Percentiles rank a stretch among this genome's conserved stretches.
Conservation (phyloP, 2,888 invertebrate genomes). For the Oxytorus armatus region DNA sequence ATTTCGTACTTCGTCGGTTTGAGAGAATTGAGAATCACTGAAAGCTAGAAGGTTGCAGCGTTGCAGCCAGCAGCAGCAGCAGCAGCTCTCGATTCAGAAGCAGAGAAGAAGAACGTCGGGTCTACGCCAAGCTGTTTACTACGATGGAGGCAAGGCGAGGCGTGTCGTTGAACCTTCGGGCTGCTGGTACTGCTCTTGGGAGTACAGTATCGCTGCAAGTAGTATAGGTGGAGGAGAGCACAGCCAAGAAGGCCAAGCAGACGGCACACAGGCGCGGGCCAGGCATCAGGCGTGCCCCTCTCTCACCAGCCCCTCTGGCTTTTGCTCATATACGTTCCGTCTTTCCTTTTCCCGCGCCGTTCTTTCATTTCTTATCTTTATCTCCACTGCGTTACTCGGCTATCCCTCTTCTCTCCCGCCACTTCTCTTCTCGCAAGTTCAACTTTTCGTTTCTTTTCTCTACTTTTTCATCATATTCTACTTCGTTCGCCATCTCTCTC, state of each 20-base stretch:
- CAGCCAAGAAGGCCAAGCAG: slow-evolving; percentile 74
- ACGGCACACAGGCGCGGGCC: slow-evolving; percentile 70
- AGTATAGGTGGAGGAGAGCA: no score
- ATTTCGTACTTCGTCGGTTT: slow-evolving; percentile 11
- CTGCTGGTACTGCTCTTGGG: slow-evolving; percentile 61
- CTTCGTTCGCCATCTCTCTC: slow-evolving; percentile 31
- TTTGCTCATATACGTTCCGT: slow-evolving; percentile 64
- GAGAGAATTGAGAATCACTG: slow-evolving; percentile 69
- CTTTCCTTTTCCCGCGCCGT: slow-evolving; percentile 52
- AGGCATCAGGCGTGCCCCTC: slow-evolving; percentile 75
- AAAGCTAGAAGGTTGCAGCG: slow-evolving; percentile 65
- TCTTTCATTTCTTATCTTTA: slow-evolving; percentile 65
- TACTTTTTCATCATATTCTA: slow-evolving; percentile 48
- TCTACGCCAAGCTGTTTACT: slow-evolving; percentile 83
- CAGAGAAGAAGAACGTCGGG: slow-evolving; percentile 77
- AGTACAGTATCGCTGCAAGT: slow-evolving; percentile 58
- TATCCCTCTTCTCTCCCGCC: slow-evolving; percentile 70
- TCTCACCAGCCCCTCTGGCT: slow-evolving; percentile 51
- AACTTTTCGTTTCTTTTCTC: slow-evolving; percentile 64
- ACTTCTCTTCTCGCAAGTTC: slow-evolving; percentile 68
- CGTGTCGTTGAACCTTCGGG: slow-evolving; percentile 83
- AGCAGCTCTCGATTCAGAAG: slow-evolving; percentile 67
- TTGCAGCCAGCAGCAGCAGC: slow-evolving; percentile 63
- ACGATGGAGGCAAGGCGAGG: slow-evolving; percentile 82
- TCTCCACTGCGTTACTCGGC: slow-evolving; percentile 67